Conservation (phyloP, 2,888 invertebrate genomes). For the Platycnemis pennipes region DNA sequence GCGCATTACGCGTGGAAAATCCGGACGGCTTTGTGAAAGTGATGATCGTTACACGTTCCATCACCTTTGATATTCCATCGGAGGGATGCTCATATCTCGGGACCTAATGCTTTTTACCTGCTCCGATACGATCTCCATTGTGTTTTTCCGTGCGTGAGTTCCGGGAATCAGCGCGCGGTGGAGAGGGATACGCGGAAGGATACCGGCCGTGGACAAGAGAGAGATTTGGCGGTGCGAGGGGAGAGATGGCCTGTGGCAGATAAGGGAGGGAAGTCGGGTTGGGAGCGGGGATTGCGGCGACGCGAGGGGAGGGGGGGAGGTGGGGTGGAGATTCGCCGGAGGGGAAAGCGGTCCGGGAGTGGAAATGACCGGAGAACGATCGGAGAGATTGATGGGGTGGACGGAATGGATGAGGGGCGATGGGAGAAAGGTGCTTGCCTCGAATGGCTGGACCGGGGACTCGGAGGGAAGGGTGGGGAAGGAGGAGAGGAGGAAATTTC, state of each 20-base stretch:
- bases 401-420: not conserved
- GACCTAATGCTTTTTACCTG: not conserved
- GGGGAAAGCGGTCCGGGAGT: not conserved
- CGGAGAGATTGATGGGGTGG: not conserved
- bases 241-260: not conserved
- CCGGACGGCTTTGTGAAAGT: not conserved
- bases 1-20: not conserved
- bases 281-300: not conserved
- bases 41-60: not conserved
- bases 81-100: not conserved
- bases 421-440: not conserved
- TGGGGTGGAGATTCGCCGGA: not conserved
- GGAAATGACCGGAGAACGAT: not conserved
- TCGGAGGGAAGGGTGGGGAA: not conserved
- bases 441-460: not conserved
- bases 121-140: not conserved
- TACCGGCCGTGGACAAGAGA: not conserved
- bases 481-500: not conserved
- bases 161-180: not conserved
- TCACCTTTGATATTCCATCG: not conserved
- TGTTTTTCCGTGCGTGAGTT: not conserved
- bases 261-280: not conserved
- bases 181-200: not conserved
- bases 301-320: not conserved
- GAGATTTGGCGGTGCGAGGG: not conserved